Percentiles rank a stretch among this genome's conserved stretches.
Evolutionary conservation across 2,113 vertebrate genomes (phyloP).

Genomic region (Mesembrinibis cayennensis): DNA sequence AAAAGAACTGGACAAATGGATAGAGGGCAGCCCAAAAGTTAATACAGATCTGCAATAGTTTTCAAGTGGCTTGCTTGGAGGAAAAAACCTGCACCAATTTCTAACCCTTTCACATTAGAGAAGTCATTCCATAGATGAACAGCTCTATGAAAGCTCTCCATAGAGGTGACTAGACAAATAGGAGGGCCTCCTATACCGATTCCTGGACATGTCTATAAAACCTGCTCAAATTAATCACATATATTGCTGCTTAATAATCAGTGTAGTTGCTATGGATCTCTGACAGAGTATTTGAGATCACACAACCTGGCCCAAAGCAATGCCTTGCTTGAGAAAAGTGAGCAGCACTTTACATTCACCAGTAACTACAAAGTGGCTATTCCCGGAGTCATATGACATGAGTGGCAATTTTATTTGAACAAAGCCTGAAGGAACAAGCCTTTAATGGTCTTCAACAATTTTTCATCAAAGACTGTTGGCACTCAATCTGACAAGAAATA

Average conservation of each 20-base stretch:
- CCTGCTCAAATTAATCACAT: neutral
- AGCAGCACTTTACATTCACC: neutral
- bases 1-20: neutral
- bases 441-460: slow-evolving; percentile 28
- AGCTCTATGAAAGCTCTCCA: neutral
- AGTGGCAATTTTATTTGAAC: slow-evolving; percentile 23
- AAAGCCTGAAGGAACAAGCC: neutral
- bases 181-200: neutral
- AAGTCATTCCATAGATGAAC: neutral
- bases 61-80: neutral
- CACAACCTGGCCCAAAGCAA: neutral
- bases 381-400: neutral
- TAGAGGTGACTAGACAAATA: neutral
- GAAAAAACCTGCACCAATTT: neutral
- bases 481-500: slow-evolving; percentile 20
- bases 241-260: neutral
- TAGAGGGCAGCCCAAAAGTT: slow-evolving; percentile 11
- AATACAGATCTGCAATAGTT: neutral
- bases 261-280: neutral
- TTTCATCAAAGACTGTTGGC: slow-evolving; percentile 27
- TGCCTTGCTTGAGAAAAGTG: neutral
- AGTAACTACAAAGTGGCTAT: neutral
- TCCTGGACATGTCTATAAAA: neutral
- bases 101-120: neutral
- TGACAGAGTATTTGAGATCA: neutral